phyloP scores from a whole-genome alignment of 2,113 vertebrate genomes.

The Aegotheles bennettii region DNA sequence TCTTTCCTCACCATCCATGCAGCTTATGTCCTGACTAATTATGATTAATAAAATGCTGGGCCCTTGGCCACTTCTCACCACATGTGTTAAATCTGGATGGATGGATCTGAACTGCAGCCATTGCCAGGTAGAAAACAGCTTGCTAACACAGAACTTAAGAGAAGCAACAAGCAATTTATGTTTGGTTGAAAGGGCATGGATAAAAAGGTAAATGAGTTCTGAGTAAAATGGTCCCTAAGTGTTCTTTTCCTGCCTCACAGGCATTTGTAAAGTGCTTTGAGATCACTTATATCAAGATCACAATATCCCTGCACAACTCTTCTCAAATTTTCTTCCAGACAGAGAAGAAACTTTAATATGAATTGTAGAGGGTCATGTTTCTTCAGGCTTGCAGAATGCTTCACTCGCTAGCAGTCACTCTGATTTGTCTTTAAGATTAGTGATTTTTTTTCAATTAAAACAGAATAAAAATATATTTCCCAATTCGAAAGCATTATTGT shows the following conservation, averaged over 20 bases:
- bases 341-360: neutral
- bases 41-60: neutral
- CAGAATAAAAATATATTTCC: neutral
- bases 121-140: neutral
- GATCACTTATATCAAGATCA: neutral
- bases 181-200: neutral
- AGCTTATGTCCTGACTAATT: neutral
- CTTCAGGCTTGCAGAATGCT: neutral
- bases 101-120: neutral
- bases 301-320: neutral
- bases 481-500: conserved; percentile 15
- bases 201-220: neutral
- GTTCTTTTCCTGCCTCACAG: neutral
- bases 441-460: neutral
- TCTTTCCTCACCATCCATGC: neutral
- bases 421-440: neutral
- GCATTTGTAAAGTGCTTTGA: neutral
- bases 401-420: neutral
- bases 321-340: neutral
- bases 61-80: neutral
- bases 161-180: neutral
- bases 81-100: neutral
- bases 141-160: neutral
- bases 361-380: neutral
- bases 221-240: neutral